These are phyloP conservation scores for Rousettus leschenaultii DNA, from an alignment of 2,113 vertebrate genomes.

Conservation along the genomic window DNA sequence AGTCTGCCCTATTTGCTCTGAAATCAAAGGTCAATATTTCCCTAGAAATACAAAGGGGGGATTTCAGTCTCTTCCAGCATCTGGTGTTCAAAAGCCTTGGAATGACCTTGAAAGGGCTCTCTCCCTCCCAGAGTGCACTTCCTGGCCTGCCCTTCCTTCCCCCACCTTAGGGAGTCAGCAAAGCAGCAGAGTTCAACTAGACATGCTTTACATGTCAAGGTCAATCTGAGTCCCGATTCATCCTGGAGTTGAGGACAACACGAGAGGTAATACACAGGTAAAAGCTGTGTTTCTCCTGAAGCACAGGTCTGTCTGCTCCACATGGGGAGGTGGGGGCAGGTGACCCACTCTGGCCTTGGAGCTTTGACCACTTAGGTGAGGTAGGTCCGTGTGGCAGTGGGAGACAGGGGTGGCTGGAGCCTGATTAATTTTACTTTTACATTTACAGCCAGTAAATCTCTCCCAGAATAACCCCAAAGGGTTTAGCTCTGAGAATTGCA, in stretches of 20 bases:
- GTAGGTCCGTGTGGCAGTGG: fast-evolving
- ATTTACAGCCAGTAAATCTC: not conserved
- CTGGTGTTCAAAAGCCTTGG: not conserved
- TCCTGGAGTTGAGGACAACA: not conserved
- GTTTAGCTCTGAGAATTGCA: not conserved
- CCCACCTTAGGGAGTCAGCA: not conserved
- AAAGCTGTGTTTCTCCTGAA: not conserved
- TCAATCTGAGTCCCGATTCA: not conserved
- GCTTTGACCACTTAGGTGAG: too few species aligned
- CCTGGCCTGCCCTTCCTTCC: too few species aligned
- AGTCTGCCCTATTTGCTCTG: not conserved
- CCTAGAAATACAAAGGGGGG: not conserved
- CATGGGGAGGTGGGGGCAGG: too few species aligned
- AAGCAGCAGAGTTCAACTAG: not conserved
- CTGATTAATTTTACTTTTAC: too few species aligned
- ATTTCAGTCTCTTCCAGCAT: not conserved
- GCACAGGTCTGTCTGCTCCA: not conserved
- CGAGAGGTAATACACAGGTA: fast-evolving
- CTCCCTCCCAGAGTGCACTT: not conserved
- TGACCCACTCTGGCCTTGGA: not conserved
- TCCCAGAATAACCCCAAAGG: not conserved
- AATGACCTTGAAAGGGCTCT: not conserved
- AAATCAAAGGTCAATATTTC: not conserved
- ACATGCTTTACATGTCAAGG: not conserved
- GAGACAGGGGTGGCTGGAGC: not conserved